These are phyloP conservation scores for Sycophaga agraensis DNA, from an alignment of 1,140 invertebrate genomes.

Conservation along the genomic window DNA sequence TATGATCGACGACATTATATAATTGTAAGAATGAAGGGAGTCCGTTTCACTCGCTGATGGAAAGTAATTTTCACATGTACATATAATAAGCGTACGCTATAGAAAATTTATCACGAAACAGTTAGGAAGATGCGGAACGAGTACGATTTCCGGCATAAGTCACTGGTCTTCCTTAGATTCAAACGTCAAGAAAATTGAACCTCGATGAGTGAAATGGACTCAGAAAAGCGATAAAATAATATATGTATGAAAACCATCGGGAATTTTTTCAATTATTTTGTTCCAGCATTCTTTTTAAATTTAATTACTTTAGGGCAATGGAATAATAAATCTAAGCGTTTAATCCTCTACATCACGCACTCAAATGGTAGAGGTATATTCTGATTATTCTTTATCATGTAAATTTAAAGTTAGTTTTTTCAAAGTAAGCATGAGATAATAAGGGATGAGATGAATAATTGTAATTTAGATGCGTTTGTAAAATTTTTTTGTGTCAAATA, in stretches of 20 bases:
- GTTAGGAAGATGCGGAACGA: neutral
- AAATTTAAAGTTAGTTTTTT: conserved; percentile 18
- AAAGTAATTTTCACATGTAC: conserved; percentile 14
- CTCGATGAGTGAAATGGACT: conserved; percentile 1
- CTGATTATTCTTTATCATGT: conserved; percentile 22
- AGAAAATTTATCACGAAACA: conserved; percentile 14
- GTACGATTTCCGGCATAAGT: conserved; percentile 10
- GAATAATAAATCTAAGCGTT: neutral
- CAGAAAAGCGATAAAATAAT: neutral
- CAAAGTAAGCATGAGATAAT: neutral
- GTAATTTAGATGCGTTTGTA: conserved; percentile 16
- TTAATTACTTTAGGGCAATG: conserved; percentile 1
- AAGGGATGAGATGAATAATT: conserved; percentile 1
- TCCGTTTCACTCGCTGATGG: conserved; percentile 4
- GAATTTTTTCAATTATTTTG: conserved; percentile 15
- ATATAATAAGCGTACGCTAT: conserved; percentile 16
- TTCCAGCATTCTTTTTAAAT: conserved; percentile 10
- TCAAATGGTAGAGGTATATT: conserved; percentile 3
- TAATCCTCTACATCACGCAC: neutral
- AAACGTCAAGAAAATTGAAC: conserved; percentile 11
- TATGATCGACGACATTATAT: neutral
- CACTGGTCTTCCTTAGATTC: conserved; percentile 26
- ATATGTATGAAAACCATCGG: neutral
- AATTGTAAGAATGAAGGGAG: neutral
- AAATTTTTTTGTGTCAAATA: neutral